Evolutionary conservation across 2,888 invertebrate species (phyloP), one percentile per base, ranked within the genome.

Genomic region (Drosophila tripunctata): DNA sequence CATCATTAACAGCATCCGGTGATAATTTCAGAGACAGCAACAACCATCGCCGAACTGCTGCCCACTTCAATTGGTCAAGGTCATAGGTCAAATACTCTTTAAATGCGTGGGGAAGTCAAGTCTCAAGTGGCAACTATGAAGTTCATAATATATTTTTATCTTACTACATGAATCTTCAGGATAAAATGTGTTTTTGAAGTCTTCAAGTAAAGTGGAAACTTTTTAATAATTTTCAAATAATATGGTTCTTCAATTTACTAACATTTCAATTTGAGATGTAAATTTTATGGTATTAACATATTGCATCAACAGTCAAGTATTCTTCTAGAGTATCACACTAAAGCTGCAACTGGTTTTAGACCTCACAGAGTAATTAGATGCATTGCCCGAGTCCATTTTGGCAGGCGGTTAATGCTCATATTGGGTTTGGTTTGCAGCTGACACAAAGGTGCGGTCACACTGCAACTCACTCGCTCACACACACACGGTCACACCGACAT

Each of bases 1-100:
- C 69, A 61, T 74, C 70, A 62, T 63, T 63, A 63, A 51, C 62
- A 67, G 62, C 64, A 21, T 24, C 4, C 10, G 50, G 54, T 45
- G 54, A 70, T 60, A 70, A 45, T 50, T 74, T 52, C 38, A 50
- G 4, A 4, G 31, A 10, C 41, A 36, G 19, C 27, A 27, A 10
- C 12, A 17, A 35, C 24, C 24, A 35, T 24, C 12, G 6, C 17
- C 17, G n/a, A 35, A 2, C 22, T 17, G 17, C 30, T 15, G 19
- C 19, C n/a, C 24, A 35, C 47, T 22, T 27, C 4, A 54, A 24
- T 5, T 54, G 0, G 8, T 8, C 3, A 27, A n/a, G n/a, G 30
- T 21, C n/a, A 24, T 4, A 36, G n/a, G 15, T 12, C 24, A 30
- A n/a, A 33, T 57, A 47, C 56, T 7, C 50, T 48, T 12, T 6